Percentiles rank a stretch among this genome's conserved stretches.
These are phyloP conservation scores for Seira musarum DNA, from an alignment of 2,888 invertebrate genomes.

Conservation along the genomic window DNA sequence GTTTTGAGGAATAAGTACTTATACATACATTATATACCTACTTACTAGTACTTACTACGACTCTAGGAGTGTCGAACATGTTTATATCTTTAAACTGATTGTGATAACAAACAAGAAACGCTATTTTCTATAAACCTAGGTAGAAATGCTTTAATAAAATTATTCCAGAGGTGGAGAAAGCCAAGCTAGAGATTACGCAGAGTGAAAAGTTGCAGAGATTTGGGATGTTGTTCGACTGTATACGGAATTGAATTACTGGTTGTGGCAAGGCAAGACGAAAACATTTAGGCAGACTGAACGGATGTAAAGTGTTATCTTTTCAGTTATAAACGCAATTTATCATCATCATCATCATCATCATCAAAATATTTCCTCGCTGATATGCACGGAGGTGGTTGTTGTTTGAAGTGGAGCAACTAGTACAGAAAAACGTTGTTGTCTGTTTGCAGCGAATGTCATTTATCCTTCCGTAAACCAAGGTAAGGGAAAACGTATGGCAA, in stretches of 20 bases:
- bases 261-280: background rate
- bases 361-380: too few species aligned
- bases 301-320: background rate
- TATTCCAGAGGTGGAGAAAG: background rate
- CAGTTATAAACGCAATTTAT: background rate
- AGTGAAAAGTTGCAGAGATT: background rate
- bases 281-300: background rate
- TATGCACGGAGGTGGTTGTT: background rate
- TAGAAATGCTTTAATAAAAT: background rate
- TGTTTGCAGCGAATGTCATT: slow-evolving; percentile 14
- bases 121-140: background rate
- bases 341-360: slow-evolving; percentile 5
- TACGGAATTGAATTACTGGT: background rate
- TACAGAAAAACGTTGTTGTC: slow-evolving; percentile 19
- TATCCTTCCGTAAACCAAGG: slow-evolving; percentile 25
- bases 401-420: slow-evolving; percentile 27
- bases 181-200: background rate
- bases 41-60: too few species aligned
- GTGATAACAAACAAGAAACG: background rate
- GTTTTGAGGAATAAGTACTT: background rate
- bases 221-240: background rate
- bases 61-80: background rate
- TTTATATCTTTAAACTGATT: background rate
- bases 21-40: too few species aligned
- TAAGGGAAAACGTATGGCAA: slow-evolving; percentile 24